Percentiles rank a stretch among this genome's conserved stretches.
phyloP scores from a whole-genome alignment of 2,113 vertebrate species.

The Leptosomus discolor region DNA sequence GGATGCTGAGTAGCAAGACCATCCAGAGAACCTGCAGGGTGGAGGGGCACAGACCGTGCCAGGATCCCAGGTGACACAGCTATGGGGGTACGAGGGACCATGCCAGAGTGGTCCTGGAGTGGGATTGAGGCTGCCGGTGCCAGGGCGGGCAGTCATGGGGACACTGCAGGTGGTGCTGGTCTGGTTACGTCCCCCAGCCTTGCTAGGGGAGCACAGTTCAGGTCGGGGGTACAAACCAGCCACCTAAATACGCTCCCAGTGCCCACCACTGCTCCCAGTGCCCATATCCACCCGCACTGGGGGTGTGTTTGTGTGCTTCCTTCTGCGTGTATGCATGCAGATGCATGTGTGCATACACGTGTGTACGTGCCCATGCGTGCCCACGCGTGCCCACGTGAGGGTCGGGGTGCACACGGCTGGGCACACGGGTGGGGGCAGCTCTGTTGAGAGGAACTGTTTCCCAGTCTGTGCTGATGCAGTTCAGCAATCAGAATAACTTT shows the following conservation, averaged over 20 bases:
- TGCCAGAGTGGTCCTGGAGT: too few species aligned
- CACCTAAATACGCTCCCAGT: rapidly evolving
- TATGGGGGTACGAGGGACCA: too few species aligned
- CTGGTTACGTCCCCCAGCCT: neutral
- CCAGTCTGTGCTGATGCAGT: constrained; percentile 17
- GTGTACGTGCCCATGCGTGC: rapidly evolving
- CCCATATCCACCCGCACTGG: rapidly evolving
- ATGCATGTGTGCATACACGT: rapidly evolving
- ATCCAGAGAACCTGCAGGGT: neutral
- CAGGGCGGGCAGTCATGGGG: neutral
- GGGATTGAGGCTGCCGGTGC: neutral
- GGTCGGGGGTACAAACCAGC: neutral
- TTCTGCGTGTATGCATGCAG: rapidly evolving
- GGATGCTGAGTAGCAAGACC: neutral
- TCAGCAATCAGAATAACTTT: constrained; percentile 59
- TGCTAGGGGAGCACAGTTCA: rapidly evolving
- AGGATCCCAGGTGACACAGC: neutral
- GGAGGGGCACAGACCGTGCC: neutral
- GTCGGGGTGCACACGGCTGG: rapidly evolving
- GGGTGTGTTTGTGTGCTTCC: rapidly evolving
- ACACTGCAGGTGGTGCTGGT: neutral
- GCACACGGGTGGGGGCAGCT: neutral
- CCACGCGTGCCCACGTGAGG: neutral
- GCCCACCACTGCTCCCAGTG: neutral
- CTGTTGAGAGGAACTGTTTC: neutral